These are phyloP conservation scores for Entomobrya proxima DNA, from an alignment of 2,888 invertebrate genomes.

Conservation along the genomic window DNA sequence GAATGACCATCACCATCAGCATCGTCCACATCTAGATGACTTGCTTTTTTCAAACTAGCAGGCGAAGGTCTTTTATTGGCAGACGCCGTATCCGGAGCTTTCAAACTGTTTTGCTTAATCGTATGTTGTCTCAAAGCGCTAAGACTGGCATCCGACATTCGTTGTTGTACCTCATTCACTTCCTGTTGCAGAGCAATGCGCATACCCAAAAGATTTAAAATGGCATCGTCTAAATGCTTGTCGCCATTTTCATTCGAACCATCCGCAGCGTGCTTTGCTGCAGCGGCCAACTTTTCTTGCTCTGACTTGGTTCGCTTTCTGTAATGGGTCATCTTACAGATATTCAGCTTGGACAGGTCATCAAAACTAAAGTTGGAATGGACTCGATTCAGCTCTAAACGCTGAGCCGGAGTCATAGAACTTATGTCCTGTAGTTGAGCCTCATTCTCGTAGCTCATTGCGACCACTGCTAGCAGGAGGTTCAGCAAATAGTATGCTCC, in stretches of 20 bases:
- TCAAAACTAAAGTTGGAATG: constrained; percentile 96
- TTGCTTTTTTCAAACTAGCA: too few species aligned
- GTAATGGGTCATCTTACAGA: constrained; percentile 69
- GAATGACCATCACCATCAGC: too few species aligned
- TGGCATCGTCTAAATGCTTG: constrained; percentile 61
- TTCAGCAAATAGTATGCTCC: constrained; percentile 96
- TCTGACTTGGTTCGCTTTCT: constrained; percentile 71
- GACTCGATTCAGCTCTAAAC: constrained; percentile 92
- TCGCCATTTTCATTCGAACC: constrained; percentile 74
- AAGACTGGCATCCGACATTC: not conserved
- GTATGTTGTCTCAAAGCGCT: not conserved
- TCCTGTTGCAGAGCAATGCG: constrained; percentile 40
- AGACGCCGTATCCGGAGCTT: too few species aligned
- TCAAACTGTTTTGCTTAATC: not conserved
- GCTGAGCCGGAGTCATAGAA: constrained; percentile 77
- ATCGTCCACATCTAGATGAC: too few species aligned
- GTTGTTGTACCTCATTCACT: constrained; percentile 1
- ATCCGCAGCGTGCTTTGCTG: not conserved
- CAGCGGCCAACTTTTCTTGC: constrained; percentile 53
- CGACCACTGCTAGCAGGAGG: constrained; percentile 97
- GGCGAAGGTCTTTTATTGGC: too few species aligned
- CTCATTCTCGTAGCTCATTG: constrained; percentile 97
- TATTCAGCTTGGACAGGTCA: constrained; percentile 74
- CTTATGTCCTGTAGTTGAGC: constrained; percentile 88
- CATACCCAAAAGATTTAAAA: constrained; percentile 69